Conservation (phyloP, 37 sponge, comb jelly and placozoan genomes). For the Spongilla lacustris region DNA sequence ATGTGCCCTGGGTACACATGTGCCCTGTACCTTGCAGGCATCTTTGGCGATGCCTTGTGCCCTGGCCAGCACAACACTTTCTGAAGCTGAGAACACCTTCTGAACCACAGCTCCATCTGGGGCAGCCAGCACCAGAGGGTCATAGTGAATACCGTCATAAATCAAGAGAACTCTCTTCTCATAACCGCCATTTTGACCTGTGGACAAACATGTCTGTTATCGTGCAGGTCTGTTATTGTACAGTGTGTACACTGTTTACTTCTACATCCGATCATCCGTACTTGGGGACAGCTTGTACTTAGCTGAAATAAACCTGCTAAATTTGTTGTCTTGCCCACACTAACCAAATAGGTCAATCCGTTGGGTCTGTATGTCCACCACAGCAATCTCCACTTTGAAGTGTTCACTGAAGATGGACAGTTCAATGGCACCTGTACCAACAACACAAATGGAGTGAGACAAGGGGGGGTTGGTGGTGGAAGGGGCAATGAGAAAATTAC, state of each 20-base stretch:
- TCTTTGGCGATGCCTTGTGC: slow-evolving; percentile 72
- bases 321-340: too few species aligned
- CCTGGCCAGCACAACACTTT: slow-evolving; percentile 26
- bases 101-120: neutral
- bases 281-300: too few species aligned
- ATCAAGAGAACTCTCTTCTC: slow-evolving; percentile 45
- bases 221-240: too few species aligned
- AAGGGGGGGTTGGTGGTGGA: too few species aligned
- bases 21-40: slow-evolving; percentile 54
- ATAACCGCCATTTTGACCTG: slow-evolving; percentile 53
- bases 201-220: too few species aligned
- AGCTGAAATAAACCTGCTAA: too few species aligned
- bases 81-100: slow-evolving; percentile 42
- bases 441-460: neutral
- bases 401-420: slow-evolving; percentile 72
- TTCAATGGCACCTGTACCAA: slow-evolving; percentile 81
- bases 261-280: too few species aligned
- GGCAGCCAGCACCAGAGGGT: slow-evolving; percentile 57
- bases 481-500: neutral
- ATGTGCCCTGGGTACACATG: too few species aligned
- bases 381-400: slow-evolving; percentile 73
- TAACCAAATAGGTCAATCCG: slow-evolving; percentile 89
- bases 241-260: too few species aligned
- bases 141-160: slow-evolving; percentile 87
- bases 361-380: slow-evolving; percentile 82